A percentile compares a stretch with the other conserved stretches of the same genome.
phyloP scores from a whole-genome alignment of 2,888 invertebrate genomes.

The Megalurothrips usitatus region DNA sequence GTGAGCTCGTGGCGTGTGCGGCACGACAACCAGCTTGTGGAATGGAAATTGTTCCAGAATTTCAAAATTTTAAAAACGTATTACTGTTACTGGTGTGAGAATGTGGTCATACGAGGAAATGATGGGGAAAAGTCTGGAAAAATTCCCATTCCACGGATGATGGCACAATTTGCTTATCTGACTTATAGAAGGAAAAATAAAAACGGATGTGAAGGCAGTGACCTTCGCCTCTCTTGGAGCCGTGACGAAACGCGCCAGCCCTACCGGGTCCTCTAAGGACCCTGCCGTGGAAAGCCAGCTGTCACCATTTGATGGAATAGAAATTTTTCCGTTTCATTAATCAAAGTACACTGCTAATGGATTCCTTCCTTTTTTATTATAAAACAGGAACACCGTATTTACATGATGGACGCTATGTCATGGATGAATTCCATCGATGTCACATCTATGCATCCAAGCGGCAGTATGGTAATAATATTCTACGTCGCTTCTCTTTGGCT shows the following conservation, averaged over 20 bases:
- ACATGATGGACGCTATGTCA: slow-evolving; percentile 11
- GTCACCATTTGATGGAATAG: slow-evolving; percentile 3
- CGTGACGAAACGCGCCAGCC: no score
- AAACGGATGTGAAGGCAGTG: neutral
- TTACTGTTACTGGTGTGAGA: neutral
- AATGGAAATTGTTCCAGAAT: slow-evolving; percentile 9
- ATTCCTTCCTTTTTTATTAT: neutral
- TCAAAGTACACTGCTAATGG: neutral
- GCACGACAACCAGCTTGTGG: neutral
- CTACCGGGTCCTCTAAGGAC: no score
- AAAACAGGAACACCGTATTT: slow-evolving; percentile 9
- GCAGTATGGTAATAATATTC: no score
- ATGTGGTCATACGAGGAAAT: neutral
- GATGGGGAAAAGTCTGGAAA: neutral
- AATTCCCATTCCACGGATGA: slow-evolving; percentile 12
- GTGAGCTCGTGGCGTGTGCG: neutral
- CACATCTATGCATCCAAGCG: neutral
- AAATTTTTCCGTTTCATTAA: neutral
- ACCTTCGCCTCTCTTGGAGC: neutral
- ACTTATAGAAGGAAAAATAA: neutral
- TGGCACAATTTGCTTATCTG: neutral
- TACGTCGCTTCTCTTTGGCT: neutral
- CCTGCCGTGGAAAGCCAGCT: neutral
- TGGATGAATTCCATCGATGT: slow-evolving; percentile 40
- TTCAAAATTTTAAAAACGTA: neutral